Base-by-base conservation (phyloP, 2,113 vertebrate genomes). In the Pithys albifrons region DNA sequence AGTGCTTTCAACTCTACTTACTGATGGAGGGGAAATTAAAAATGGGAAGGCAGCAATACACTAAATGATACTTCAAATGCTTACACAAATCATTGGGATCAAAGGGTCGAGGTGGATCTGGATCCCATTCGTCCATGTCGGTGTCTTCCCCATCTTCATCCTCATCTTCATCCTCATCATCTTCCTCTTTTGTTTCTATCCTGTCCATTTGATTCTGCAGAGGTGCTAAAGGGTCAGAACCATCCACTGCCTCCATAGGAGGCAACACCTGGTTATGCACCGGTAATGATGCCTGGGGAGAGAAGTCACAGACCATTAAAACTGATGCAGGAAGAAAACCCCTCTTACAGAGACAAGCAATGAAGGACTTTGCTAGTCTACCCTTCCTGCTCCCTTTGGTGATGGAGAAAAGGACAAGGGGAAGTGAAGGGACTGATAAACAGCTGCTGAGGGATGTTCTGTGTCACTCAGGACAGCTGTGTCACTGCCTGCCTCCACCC, bases 121-220 rank as follows among this genome's bases (percentile, higher is more conserved):
- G 98, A 69, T 99, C 99, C 99, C 99, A 99, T 61, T 99, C 99
- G 12, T 99, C 99, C 94, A 99, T 93, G 78, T 99, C 99, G 4
- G 99, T 99, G 88, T 99, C 99, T 58, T 99, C 98, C 14, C 97
- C 98, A 4, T 98, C 99, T 10, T 99, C 99, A 0, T 99, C 96
- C 33, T 98, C 99, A 3, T 99, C 99, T 8, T 98, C 98, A 1
- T 99, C 99, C 14, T 99, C 98, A 2, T 99, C 99, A 2, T 99
- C 99, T 74, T 99, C 98, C 81, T 98, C 99, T 46, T 99, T 99
- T 15, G 98, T 98, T 66, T 99, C 99, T 59, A 99, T 98, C 20
- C 98, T 98, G 65, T 97, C 98, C 95, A 99, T 99, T 7, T 99
- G 98, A 91, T 98, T 98, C 88, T 98, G 98, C 81, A 98, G 96